A percentile compares a stretch with the other conserved stretches of the same genome.
phyloP scores from a whole-genome alignment of 2,888 invertebrate species.

The Volucella inflata region DNA sequence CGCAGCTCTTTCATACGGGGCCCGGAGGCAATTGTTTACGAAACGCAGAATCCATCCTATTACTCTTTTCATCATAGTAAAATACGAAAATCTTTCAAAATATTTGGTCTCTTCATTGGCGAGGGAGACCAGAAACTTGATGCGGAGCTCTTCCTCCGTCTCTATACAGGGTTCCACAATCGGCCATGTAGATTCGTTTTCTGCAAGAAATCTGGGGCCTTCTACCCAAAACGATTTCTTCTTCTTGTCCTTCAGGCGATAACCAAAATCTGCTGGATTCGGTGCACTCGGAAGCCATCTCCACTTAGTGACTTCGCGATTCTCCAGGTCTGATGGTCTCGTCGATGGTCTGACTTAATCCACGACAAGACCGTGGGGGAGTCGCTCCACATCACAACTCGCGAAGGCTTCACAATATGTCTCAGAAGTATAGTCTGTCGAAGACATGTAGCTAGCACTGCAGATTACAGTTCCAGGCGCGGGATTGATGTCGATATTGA shows the following conservation, averaged over 20 bases:
- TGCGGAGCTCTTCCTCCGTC: slow-evolving; percentile 3
- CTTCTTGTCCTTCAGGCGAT: neutral
- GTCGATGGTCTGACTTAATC: neutral
- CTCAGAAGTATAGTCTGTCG: neutral
- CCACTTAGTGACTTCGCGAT: neutral
- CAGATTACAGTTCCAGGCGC: neutral
- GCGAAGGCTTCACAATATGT: no score
- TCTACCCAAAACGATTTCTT: neutral
- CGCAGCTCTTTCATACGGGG: neutral
- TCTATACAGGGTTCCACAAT: neutral
- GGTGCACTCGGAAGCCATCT: neutral
- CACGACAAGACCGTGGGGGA: no score
- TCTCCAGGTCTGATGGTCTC: neutral
- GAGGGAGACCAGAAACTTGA: neutral
- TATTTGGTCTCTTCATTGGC: neutral
- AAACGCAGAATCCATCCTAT: slow-evolving; percentile 2
- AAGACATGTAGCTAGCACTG: neutral
- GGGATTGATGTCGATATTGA: neutral
- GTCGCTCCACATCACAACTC: no score
- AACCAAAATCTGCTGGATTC: slow-evolving; percentile 4
- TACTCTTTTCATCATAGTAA: neutral
- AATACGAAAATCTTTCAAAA: neutral
- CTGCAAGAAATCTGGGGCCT: neutral
- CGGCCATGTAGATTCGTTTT: slow-evolving; percentile 9
- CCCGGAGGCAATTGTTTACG: neutral